Base-by-base conservation (phyloP, 2,113 vertebrate species). In the Clinocottus analis region DNA sequence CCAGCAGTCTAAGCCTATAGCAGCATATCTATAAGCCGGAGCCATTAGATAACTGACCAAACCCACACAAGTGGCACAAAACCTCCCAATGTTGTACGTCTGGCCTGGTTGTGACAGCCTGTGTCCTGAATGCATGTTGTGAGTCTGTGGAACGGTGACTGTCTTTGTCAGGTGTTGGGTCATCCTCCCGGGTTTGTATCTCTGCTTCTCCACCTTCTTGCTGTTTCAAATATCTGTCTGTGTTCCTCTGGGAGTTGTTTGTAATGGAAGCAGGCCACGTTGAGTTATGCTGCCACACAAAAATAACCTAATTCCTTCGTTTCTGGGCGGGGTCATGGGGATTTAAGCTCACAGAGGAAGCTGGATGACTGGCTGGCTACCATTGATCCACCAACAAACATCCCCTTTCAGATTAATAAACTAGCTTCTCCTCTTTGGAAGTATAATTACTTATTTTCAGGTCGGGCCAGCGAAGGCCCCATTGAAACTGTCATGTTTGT, bases 231-330 rank as follows among this genome's bases (percentile, higher is more conserved):
- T 3, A 31, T 33, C 19, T 2, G 45, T 9, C 51, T 25, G 37
- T 16, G n/a, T 12, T 83, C 80, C 72, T 33, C 2, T 25, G 56
- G 69, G 66, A 72, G 39, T 43, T 53, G 35, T 2, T 29, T 37
- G 3, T 63, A 76, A 79, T 49, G 75, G 12, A 87, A 80, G 59
- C 75, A 56, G 68, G 74, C 45, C 76, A 76, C 17, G 2, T 12
- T 80, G 74, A 86, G 68, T 78, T 70, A 74, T 35, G 53, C 27
- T 33, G 31, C 23, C 5, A 31, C 58, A 61, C 58, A 49, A 25
- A 76, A 81, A 87, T 85, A 85, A 60, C 39, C 11, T 31, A 27
- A 35, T 58, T 63, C 33, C 23, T 77, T 58, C 37, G 19, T 31
- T 49, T 76, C 11, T 65, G 37, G 5, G 9, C 3, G 12, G 35